A percentile compares a stretch with the other conserved stretches of the same genome.
phyloP scores from a whole-genome alignment of 2,113 vertebrate species.

The Heterochromis multidens region DNA sequence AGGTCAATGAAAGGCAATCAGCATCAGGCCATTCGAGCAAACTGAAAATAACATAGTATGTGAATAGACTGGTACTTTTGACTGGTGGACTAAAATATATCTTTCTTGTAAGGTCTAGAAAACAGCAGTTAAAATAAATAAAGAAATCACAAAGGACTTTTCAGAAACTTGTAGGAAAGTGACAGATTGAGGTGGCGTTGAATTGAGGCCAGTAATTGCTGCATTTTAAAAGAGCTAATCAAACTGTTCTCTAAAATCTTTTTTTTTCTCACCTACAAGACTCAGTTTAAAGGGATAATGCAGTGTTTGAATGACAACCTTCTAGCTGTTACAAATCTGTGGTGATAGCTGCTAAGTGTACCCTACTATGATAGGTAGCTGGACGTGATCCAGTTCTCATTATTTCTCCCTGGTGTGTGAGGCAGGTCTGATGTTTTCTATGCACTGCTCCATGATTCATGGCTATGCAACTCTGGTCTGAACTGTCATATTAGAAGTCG shows the following conservation, averaged over 20 bases:
- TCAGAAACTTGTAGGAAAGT: background rate
- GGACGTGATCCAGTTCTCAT: background rate
- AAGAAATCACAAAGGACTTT: background rate
- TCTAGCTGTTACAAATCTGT: slow-evolving; percentile 15
- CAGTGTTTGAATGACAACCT: slow-evolving; percentile 31
- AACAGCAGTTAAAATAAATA: background rate
- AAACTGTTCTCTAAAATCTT: background rate
- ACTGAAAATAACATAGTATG: background rate
- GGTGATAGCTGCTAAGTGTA: slow-evolving; percentile 13
- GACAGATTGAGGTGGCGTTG: background rate
- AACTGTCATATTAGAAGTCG: slow-evolving; percentile 8
- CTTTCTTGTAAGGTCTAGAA: background rate
- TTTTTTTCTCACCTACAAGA: background rate
- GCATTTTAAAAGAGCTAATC: slow-evolving; percentile 7
- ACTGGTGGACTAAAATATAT: background rate
- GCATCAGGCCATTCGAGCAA: background rate
- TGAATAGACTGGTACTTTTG: background rate
- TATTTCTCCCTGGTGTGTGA: background rate
- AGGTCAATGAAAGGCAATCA: background rate
- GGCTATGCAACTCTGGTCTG: background rate
- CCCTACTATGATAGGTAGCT: background rate
- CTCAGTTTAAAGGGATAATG: background rate
- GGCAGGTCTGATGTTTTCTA: background rate
- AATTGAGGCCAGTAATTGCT: background rate
- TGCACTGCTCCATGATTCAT: background rate